phyloP scores from a whole-genome alignment of 2,797 vertebrate species.

The Rhadinocentrus ornatus region DNA sequence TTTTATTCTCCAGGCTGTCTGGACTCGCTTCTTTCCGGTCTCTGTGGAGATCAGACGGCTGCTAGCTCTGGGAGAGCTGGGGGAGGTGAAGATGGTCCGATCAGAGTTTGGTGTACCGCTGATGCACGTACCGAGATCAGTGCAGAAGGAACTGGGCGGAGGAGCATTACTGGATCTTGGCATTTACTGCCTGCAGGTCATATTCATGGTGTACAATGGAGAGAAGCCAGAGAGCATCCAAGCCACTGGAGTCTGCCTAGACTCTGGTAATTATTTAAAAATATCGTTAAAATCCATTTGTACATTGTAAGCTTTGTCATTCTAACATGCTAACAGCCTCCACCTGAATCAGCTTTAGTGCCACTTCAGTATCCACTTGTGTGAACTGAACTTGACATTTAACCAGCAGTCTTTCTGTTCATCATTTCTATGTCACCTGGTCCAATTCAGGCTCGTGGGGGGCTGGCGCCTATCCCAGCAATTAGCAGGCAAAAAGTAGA shows the following conservation, averaged over 20 bases:
- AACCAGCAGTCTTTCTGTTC: constrained; percentile 13
- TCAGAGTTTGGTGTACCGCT: constrained; percentile 77
- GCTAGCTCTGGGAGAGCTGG: constrained; percentile 79
- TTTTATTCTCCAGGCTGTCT: constrained; percentile 80
- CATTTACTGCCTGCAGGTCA: constrained; percentile 88
- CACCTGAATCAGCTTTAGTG: not conserved
- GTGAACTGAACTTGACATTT: not conserved
- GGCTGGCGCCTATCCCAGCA: too few species aligned
- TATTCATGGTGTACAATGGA: constrained; percentile 84
- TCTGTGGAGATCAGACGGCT: constrained; percentile 78
- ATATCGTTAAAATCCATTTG: too few species aligned
- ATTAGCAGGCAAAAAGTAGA: too few species aligned
- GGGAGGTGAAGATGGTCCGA: constrained; percentile 84
- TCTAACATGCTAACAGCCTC: not conserved
- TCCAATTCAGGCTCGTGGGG: too few species aligned
- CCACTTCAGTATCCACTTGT: not conserved
- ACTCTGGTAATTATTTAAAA: constrained; percentile 73
- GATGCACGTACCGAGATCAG: constrained; percentile 37
- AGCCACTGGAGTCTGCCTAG: constrained; percentile 77
- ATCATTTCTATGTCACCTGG: too few species aligned
- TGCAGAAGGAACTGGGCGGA: constrained; percentile 85
- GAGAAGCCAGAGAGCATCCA: constrained; percentile 85
- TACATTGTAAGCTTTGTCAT: not conserved
- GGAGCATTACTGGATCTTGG: constrained; percentile 85
- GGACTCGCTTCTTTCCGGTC: constrained; percentile 89